Conservation (phyloP, 2,113 vertebrate species). For the Pomatorhinus ruficollis region DNA sequence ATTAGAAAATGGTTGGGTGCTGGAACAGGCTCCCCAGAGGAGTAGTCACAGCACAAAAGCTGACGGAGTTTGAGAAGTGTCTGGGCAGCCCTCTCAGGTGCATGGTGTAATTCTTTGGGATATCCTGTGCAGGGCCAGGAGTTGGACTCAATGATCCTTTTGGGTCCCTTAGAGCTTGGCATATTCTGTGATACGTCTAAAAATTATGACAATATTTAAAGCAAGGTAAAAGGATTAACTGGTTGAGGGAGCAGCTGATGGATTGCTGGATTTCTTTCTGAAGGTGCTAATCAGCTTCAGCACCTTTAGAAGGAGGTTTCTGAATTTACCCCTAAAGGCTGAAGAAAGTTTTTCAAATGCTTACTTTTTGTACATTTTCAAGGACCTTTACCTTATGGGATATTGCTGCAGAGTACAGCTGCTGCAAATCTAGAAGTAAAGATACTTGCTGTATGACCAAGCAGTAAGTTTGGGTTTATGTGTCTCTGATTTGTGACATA, state of each 20-base stretch:
- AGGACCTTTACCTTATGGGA: not conserved
- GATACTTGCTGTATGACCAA: not conserved
- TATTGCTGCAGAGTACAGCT: not conserved
- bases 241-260: not conserved
- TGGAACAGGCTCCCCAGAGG: not conserved
- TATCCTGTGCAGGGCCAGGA: not conserved
- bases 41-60: not conserved
- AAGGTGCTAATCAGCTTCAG: not conserved
- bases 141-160: not conserved
- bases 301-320: not conserved
- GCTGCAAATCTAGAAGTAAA: not conserved
- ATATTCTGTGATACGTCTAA: not conserved
- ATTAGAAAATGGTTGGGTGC: not conserved
- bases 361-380: not conserved
- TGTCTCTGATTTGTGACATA: not conserved
- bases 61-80: not conserved
- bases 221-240: not conserved
- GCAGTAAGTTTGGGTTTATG: not conserved
- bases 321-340: not conserved
- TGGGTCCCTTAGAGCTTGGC: not conserved
- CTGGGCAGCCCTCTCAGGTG: not conserved
- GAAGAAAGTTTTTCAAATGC: not conserved
- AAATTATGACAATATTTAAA: not conserved
- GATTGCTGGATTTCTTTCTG: not conserved
- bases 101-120: not conserved